Evolutionary conservation across 2,113 vertebrate species (phyloP), one percentile per base, ranked within the genome.

Genomic region (Cyphomyrus plagiostoma): DNA sequence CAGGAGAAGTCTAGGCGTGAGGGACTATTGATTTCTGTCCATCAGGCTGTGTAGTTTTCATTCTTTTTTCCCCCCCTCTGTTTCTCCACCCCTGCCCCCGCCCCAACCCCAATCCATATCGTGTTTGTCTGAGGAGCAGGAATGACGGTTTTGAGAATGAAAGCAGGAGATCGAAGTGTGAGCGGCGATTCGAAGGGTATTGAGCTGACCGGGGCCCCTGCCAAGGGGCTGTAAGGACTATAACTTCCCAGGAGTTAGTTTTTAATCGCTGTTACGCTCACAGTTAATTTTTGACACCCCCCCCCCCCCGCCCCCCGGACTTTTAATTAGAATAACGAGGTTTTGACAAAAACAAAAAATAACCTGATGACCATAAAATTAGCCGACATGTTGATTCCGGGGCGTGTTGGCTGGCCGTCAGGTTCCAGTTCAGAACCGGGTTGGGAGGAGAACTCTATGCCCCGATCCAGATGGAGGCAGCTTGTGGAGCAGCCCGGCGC

Each of bases 11-110:
- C 30, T 58, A 39, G 11, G 53, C 21, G 39, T 13, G 53, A 46
- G 53, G 87, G 35, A 66, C 49, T 88, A 88, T 88, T 88, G 87
- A 88, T 88, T 88, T 88, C 87, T 19, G 19, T 88, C 87, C 39
- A 17, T 62, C 53, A 50, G 49, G 17, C 87, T 50, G 48, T 53
- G 56, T 56, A 56, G 56, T 53, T 46, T 88, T 88, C 87, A n/a
- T 86, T 49, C 21, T 86, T 21, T 86, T 39, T 53, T 39, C 1
- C 52, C 15, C n/a, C 5, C 3, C 6, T 62, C 87, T 6, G 52
- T n/a, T 39, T 66, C 56, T 23, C 49, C 21, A 13, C n/a, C 62
- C n/a, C 62, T 11, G 10, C 62, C 62, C n/a, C 62, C 62, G 0
- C 62, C 62, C 23, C 21, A 58, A 15, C 39, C 19, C 39, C 19